A percentile compares a stretch with the other conserved stretches of the same genome.
Evolutionary conservation across 2,888 invertebrate species (phyloP).

Genomic region (Euplagia quadripunctaria): DNA sequence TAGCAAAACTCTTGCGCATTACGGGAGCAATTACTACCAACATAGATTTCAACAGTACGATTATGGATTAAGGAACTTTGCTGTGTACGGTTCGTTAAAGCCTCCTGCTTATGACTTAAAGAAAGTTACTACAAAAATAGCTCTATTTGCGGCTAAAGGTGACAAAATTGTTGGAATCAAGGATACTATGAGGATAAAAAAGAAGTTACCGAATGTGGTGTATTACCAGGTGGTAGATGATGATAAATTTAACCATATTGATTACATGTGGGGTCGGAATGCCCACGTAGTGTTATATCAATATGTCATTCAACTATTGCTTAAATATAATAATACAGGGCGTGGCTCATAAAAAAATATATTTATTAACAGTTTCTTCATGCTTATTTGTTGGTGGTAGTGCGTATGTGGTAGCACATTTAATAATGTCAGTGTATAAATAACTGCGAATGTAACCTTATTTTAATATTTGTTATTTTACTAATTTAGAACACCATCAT

Average conservation of each 20-base stretch:
- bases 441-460: too few relatives aligned
- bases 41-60: slow-evolving; percentile 17
- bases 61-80: slow-evolving; percentile 12
- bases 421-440: too few relatives aligned
- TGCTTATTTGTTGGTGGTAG: too few relatives aligned
- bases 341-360: too few relatives aligned
- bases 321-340: not conserved
- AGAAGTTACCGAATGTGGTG: slow-evolving; percentile 23
- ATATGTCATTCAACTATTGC: slow-evolving; percentile 19
- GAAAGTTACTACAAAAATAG: slow-evolving; percentile 22
- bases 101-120: slow-evolving; percentile 21
- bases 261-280: slow-evolving; percentile 13
- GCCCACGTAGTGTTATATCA: slow-evolving; percentile 20
- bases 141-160: slow-evolving; percentile 16
- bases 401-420: too few relatives aligned
- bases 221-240: slow-evolving; percentile 11
- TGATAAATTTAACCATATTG: slow-evolving; percentile 27
- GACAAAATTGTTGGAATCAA: slow-evolving; percentile 18
- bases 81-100: slow-evolving; percentile 11
- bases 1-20: slow-evolving; percentile 15
- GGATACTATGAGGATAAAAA: slow-evolving; percentile 6
- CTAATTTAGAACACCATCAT: too few relatives aligned
- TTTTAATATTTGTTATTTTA: too few relatives aligned
- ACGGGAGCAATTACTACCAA: not conserved
- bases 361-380: too few relatives aligned